Conservation (phyloP, 2,113 vertebrate species). For the Siniperca chuatsi region DNA sequence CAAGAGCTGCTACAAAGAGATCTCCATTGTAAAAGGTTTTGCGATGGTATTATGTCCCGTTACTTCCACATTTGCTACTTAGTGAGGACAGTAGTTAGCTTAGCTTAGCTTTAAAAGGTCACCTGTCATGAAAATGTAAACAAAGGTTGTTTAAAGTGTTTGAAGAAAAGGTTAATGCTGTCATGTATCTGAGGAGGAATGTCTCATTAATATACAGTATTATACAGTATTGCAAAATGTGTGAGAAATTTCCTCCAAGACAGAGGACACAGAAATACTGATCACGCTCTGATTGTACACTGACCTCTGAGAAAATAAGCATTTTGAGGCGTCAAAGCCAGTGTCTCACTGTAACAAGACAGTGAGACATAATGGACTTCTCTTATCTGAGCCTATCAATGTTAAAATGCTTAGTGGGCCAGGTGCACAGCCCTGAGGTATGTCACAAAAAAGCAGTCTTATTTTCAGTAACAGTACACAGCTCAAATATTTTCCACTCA, state of each 20-base stretch:
- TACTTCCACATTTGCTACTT: too few species aligned
- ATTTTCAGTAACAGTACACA: slow-evolving; percentile 43
- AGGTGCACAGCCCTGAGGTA: slow-evolving; percentile 37
- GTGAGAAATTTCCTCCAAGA: neutral
- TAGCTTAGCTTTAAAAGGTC: neutral
- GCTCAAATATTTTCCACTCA: slow-evolving; percentile 18
- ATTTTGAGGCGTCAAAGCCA: slow-evolving; percentile 42
- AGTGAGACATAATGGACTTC: slow-evolving; percentile 45
- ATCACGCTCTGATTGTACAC: slow-evolving; percentile 2
- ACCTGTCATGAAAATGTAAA: neutral
- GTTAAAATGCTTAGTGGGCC: slow-evolving; percentile 50
- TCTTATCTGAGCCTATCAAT: slow-evolving; percentile 61
- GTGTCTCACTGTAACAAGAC: slow-evolving; percentile 34
- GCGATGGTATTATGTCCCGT: too few species aligned
- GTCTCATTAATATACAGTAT: neutral
- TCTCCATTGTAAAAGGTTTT: too few species aligned
- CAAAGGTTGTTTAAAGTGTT: neutral
- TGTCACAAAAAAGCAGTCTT: slow-evolving; percentile 41
- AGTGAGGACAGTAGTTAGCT: neutral
- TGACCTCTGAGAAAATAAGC: slow-evolving; percentile 39
- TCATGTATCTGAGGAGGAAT: neutral
- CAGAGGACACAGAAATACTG: slow-evolving; percentile 11
- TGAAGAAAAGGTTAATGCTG: neutral
- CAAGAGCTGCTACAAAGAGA: too few species aligned
- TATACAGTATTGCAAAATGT: slow-evolving; percentile 1